Percentiles rank a stretch among this genome's conserved stretches.
These are phyloP conservation scores for Leptopilina boulardi DNA, from an alignment of 1,140 invertebrate species.

Conservation along the genomic window DNA sequence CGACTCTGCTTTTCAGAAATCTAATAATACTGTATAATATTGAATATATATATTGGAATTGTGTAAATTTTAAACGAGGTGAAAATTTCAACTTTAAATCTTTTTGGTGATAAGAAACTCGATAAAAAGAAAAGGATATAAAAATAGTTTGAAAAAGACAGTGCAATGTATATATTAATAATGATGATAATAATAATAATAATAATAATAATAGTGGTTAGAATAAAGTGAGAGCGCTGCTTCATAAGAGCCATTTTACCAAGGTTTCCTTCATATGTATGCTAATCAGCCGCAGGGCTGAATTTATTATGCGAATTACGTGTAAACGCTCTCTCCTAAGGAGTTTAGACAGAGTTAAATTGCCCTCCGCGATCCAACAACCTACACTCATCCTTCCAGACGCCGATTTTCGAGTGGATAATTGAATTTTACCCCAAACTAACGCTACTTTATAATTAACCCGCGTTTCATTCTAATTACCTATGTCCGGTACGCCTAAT, in stretches of 20 bases:
- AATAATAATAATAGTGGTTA: background rate
- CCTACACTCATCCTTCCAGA: constrained; percentile 18
- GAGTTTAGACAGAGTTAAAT: constrained; percentile 30
- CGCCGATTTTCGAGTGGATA: background rate
- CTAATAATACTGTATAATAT: too few relatives aligned
- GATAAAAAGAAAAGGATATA: too few relatives aligned
- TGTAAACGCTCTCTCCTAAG: constrained; percentile 27
- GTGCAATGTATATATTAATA: background rate
- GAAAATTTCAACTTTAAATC: too few relatives aligned
- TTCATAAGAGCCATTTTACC: constrained; percentile 17
- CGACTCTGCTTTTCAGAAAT: too few relatives aligned
- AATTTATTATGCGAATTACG: constrained; percentile 33
- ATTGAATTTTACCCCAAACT: constrained; percentile 1
- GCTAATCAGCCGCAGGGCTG: constrained; percentile 21
- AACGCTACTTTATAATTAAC: constrained; percentile 22
- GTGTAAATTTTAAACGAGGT: too few relatives aligned
- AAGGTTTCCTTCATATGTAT: constrained; percentile 22
- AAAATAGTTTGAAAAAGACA: background rate
- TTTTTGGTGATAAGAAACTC: too few relatives aligned
- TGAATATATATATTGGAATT: too few relatives aligned
- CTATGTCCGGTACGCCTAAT: background rate
- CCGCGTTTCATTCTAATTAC: background rate
- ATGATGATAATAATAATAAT: background rate
- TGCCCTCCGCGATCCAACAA: constrained; percentile 27
- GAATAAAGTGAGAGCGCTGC: background rate